These are phyloP conservation scores for Synanthedon myopaeformis DNA, from an alignment of 2,888 invertebrate genomes.

Conservation along the genomic window DNA sequence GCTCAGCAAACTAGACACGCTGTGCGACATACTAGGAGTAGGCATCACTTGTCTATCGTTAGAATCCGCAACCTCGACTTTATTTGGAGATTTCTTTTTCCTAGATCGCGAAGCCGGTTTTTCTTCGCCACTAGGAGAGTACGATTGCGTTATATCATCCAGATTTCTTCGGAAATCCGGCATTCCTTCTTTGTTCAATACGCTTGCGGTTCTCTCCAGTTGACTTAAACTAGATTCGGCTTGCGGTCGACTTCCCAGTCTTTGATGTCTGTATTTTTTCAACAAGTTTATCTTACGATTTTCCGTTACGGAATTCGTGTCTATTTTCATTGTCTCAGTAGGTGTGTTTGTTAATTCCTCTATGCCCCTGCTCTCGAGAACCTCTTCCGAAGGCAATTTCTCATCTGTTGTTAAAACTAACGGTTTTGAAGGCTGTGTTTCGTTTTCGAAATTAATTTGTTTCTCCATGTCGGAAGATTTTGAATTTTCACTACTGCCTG, in stretches of 20 bases:
- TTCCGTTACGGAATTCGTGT: conserved; percentile 15
- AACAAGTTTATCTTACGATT: conserved; percentile 53
- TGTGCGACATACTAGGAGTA: conserved; percentile 44
- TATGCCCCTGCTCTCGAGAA: conserved; percentile 33
- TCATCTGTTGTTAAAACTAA: conserved; percentile 56
- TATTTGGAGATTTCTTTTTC: conserved; percentile 55
- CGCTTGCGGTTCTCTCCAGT: conserved; percentile 54
- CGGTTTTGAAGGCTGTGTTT: conserved; percentile 13
- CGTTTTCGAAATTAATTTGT: conserved; percentile 10
- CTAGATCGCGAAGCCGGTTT: conserved; percentile 39
- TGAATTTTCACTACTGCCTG: conserved; percentile 10
- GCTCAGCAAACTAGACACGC: conserved; percentile 54
- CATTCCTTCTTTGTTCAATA: conserved; percentile 51
- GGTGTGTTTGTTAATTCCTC: conserved; percentile 22
- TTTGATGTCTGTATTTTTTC: conserved; percentile 63
- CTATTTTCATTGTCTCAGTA: conserved; percentile 10
- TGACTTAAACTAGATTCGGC: conserved; percentile 56
- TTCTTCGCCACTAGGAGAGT: conserved; percentile 53
- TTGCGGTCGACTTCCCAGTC: conserved; percentile 37
- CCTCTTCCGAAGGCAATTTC: conserved; percentile 52
- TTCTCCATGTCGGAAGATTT: conserved; percentile 11
- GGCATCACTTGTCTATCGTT: conserved; percentile 19
- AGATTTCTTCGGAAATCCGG: conserved; percentile 61
- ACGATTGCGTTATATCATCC: conserved; percentile 64
- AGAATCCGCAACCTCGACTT: conserved; percentile 20